These are phyloP conservation scores for Ciconia maguari DNA, from an alignment of 2,113 vertebrate species.

Conservation along the genomic window DNA sequence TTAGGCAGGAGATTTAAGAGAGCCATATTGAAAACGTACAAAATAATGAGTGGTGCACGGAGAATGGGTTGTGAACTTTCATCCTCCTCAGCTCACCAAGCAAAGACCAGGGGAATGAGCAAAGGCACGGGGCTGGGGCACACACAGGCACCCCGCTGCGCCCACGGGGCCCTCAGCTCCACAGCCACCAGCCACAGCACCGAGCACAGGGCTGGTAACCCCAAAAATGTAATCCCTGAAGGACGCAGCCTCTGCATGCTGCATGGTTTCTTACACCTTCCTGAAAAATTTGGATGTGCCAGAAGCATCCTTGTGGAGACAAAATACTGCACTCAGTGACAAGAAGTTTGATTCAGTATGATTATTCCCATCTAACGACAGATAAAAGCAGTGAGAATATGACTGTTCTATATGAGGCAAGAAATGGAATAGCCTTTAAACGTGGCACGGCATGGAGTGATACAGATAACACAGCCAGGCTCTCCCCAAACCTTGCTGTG, in stretches of 20 bases:
- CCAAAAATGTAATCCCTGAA: background rate
- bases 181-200: background rate
- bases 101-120: background rate
- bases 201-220: rapidly evolving
- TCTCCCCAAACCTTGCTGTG: background rate
- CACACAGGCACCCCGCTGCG: rapidly evolving
- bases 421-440: background rate
- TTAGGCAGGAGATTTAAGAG: background rate
- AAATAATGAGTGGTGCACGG: rapidly evolving
- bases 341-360: background rate
- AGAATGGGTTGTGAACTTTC: background rate
- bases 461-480: background rate
- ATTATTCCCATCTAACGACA: background rate
- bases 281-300: background rate
- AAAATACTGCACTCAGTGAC: too few relatives aligned
- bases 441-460: rapidly evolving
- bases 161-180: background rate
- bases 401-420: background rate
- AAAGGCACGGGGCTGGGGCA: background rate
- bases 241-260: background rate
- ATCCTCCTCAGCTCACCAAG: background rate
- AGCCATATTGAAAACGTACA: background rate
- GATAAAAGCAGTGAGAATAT: background rate
- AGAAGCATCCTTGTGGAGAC: background rate
- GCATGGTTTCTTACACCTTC: background rate